phyloP scores from a whole-genome alignment of 2,797 vertebrate species.

The Prionace glauca region DNA sequence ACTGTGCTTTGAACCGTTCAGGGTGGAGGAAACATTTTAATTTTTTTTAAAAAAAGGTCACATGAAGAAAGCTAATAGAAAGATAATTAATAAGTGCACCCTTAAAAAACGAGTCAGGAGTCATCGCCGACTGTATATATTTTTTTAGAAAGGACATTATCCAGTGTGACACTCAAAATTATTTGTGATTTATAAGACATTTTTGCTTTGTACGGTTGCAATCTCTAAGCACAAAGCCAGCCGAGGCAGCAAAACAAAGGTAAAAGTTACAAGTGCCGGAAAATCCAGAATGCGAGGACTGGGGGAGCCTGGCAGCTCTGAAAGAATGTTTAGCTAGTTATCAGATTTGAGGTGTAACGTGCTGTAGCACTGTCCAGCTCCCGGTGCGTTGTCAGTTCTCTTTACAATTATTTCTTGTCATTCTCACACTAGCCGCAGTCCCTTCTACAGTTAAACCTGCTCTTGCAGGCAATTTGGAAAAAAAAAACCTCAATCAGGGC shows the following conservation, averaged over 20 bases:
- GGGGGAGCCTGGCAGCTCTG: too few relatives aligned
- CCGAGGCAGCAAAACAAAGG: neutral
- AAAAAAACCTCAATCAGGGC: neutral
- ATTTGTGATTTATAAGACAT: neutral
- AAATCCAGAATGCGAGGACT: neutral
- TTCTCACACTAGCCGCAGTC: neutral
- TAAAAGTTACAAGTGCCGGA: too few relatives aligned
- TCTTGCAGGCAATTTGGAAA: neutral
- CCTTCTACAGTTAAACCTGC: neutral
- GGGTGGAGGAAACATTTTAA: too few relatives aligned
- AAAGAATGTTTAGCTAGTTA: neutral
- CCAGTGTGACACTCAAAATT: neutral
- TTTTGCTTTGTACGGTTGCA: neutral
- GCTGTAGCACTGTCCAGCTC: neutral
- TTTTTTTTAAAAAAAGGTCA: too few relatives aligned
- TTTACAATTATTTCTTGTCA: neutral
- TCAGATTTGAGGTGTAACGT: neutral
- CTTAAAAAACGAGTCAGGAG: neutral
- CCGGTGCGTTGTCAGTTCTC: neutral
- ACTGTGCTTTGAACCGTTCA: too few relatives aligned
- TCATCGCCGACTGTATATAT: neutral
- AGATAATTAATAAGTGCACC: neutral
- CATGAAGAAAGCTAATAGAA: neutral
- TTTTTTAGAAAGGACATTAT: neutral
- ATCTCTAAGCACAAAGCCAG: neutral